phyloP scores from a whole-genome alignment of 1,140 invertebrate genomes.

The Bradynema listronoti region DNA sequence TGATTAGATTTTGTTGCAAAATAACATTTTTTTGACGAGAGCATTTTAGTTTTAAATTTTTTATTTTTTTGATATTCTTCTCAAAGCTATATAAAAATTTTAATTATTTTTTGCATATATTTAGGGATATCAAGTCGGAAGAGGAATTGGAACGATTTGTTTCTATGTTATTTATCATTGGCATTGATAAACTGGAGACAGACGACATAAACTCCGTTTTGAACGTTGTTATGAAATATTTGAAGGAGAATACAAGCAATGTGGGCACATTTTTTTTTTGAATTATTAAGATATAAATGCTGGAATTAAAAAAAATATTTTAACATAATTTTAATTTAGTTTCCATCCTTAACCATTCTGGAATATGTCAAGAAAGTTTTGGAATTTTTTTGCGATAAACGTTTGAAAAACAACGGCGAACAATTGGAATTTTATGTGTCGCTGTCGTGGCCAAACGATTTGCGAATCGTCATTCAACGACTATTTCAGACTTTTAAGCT shows the following conservation, averaged over 20 bases:
- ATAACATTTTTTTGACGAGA: too few relatives aligned
- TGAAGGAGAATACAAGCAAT: slow-evolving; percentile 2
- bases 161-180: slow-evolving; percentile 1
- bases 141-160: slow-evolving; percentile 2
- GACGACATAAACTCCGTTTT: slow-evolving; percentile 6
- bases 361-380: too few relatives aligned
- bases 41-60: too few relatives aligned
- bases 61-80: too few relatives aligned
- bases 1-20: too few relatives aligned
- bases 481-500: slow-evolving; percentile 11
- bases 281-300: too few relatives aligned
- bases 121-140: slow-evolving; percentile 9
- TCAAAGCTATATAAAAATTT: too few relatives aligned
- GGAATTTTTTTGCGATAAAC: too few relatives aligned
- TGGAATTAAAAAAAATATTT: not conserved
- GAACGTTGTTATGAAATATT: slow-evolving; percentile 1
- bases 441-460: not conserved
- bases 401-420: too few relatives aligned
- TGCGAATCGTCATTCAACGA: not conserved
- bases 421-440: too few relatives aligned
- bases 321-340: not conserved
- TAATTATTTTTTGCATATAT: too few relatives aligned
- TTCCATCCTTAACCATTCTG: not conserved
- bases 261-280: not conserved
- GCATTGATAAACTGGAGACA: not conserved